Percentiles rank a stretch among this genome's conserved stretches.
Evolutionary conservation across 2,797 vertebrate genomes (phyloP).

Genomic region (Notolabrus celidotus): DNA sequence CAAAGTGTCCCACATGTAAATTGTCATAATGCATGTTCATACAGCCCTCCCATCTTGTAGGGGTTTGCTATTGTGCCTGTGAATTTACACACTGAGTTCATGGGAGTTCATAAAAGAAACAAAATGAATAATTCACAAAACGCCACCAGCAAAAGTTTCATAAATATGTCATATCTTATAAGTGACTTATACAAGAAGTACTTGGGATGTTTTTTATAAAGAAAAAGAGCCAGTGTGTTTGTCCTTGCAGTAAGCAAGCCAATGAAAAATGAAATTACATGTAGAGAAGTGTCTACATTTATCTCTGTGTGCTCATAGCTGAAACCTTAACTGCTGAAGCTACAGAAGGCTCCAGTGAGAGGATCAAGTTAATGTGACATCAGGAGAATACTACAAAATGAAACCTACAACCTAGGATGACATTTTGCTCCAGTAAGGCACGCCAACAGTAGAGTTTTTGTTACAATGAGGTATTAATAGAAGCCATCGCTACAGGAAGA

Average conservation of each 20-base stretch:
- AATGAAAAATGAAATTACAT: neutral
- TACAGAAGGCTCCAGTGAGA: slow-evolving; percentile 48
- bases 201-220: neutral
- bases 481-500: slow-evolving; percentile 61
- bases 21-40: slow-evolving; percentile 24
- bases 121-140: slow-evolving; percentile 47
- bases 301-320: slow-evolving; percentile 30
- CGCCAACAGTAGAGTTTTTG: slow-evolving; percentile 61
- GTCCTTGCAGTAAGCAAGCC: neutral
- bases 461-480: slow-evolving; percentile 75
- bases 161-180: slow-evolving; percentile 17
- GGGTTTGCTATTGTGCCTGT: slow-evolving; percentile 6
- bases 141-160: neutral
- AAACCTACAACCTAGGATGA: slow-evolving; percentile 71
- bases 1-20: slow-evolving; percentile 7
- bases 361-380: slow-evolving; percentile 71
- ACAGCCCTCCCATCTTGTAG: slow-evolving; percentile 19
- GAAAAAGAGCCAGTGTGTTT: slow-evolving; percentile 3
- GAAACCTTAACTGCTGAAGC: slow-evolving; percentile 51
- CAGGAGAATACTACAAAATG: slow-evolving; percentile 75
- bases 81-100: neutral
- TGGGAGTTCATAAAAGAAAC: slow-evolving; percentile 10
- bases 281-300: slow-evolving; percentile 1
- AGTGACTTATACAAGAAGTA: slow-evolving; percentile 47
- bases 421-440: slow-evolving; percentile 63